A percentile compares a stretch with the other conserved stretches of the same genome.
phyloP scores from a whole-genome alignment of 2,113 vertebrate genomes.

The Oreotragus oreotragus region DNA sequence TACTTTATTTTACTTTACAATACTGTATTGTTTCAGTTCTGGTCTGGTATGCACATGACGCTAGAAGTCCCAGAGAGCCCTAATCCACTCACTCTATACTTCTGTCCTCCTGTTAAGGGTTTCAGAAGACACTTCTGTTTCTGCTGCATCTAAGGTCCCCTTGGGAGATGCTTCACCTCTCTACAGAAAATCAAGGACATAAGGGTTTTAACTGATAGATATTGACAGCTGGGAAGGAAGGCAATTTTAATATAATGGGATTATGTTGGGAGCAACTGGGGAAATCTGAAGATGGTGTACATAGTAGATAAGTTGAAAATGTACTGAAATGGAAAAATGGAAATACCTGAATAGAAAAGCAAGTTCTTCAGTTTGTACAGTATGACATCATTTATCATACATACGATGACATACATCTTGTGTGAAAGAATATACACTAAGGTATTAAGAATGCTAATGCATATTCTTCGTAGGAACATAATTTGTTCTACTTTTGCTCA shows the following conservation, averaged over 20 bases:
- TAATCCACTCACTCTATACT: background rate
- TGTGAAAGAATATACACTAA: background rate
- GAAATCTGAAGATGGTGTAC: background rate
- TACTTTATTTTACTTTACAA: too few relatives aligned
- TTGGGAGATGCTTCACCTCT: background rate
- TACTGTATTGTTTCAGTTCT: background rate
- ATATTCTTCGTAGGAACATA: background rate
- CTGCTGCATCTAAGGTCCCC: background rate
- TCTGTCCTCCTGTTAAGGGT: background rate
- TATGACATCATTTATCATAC: background rate
- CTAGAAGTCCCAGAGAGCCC: background rate
- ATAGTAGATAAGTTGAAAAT: background rate
- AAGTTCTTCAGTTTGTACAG: background rate
- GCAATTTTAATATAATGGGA: background rate
- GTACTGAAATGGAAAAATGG: background rate
- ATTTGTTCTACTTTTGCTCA: background rate
- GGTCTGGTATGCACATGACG: background rate
- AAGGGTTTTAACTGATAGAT: background rate
- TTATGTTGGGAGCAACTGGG: background rate
- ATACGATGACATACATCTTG: background rate
- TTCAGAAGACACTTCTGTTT: background rate
- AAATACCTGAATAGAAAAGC: background rate
- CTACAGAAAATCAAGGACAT: background rate
- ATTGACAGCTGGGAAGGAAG: background rate
- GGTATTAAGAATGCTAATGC: background rate